Base-by-base conservation (phyloP, 2,888 invertebrate species). In the Galerucella nymphaeae region DNA sequence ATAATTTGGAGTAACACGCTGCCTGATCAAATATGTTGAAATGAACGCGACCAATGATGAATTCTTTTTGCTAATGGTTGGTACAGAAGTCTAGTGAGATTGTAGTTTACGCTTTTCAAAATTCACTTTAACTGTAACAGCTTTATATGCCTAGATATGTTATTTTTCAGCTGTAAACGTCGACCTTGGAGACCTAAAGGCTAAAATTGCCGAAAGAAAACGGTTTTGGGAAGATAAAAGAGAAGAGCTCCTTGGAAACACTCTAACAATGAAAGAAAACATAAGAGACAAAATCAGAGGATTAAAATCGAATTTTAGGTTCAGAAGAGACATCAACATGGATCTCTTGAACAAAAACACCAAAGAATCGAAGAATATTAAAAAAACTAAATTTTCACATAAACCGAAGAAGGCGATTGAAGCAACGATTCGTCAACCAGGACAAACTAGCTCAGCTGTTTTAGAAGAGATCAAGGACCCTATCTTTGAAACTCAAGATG, bases 261-360 rank as follows among this genome's bases (percentile, higher is more conserved):
- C 76, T 0, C 38, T 73, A n/a, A 62, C 38, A 6, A 30, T 72
- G 3, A 76, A 70, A 30, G 65, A 70, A 16, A 66, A 67, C 13
- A 58, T 75, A 42, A 67, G 68, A 67, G 74, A 77, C 10, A 75
- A 69, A 59, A 72, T 77, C 16, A 66, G 53, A 18, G 70, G 74
- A 18, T 6, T 74, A 30, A 75, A 75, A 63, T 66, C 71, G 6
- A 67, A 70, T n/a, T 70, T 72, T 11, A 69, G 80, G 38, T 70
- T 62, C 9, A 82, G 73, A 69, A 78, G 84, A 41, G 83, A 82
- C 55, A 84, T 85, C 48, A 85, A 85, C 70, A 80, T 85, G 80
- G 81, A 83, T 16, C 63, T 84, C 62, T 73, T 85, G 13, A 82
- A 83, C 41, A 69, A 76, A 63, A 82, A 81, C 75, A 62, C 79